phyloP scores from a whole-genome alignment of 2,888 invertebrate species.

The Oasisia sp. region DNA sequence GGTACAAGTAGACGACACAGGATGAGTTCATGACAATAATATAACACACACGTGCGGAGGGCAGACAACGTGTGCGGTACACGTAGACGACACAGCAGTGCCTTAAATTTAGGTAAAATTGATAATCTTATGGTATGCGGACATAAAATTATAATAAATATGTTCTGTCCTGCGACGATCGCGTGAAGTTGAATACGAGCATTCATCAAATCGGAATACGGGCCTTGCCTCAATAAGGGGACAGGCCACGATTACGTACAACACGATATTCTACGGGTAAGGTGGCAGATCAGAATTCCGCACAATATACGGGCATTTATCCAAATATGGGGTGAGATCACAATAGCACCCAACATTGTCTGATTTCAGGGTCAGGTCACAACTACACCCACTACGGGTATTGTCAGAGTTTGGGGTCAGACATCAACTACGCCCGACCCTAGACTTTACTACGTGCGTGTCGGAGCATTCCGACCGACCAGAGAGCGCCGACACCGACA shows the following conservation, averaged over 20 bases:
- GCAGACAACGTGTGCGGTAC: background rate
- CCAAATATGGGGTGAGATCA: background rate
- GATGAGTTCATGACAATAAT: no score
- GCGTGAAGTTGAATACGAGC: no score
- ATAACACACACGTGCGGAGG: background rate
- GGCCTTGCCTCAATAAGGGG: no score
- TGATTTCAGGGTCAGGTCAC: background rate
- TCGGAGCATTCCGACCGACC: background rate
- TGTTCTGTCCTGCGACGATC: no score
- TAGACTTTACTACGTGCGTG: background rate
- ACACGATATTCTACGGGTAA: no score
- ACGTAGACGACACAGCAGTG: background rate
- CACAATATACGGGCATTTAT: background rate
- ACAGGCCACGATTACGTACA: no score
- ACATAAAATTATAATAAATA: no score
- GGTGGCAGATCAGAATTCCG: no score
- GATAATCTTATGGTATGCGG: no score
- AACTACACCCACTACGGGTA: background rate
- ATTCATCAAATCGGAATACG: no score
- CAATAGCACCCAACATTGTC: background rate
- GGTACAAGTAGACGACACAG: no score
- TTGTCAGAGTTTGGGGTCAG: background rate
- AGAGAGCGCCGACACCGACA: background rate
- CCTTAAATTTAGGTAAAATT: no score
- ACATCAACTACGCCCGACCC: background rate